These are phyloP conservation scores for Xiphydria camelus DNA, from an alignment of 2,888 invertebrate genomes.

Conservation along the genomic window DNA sequence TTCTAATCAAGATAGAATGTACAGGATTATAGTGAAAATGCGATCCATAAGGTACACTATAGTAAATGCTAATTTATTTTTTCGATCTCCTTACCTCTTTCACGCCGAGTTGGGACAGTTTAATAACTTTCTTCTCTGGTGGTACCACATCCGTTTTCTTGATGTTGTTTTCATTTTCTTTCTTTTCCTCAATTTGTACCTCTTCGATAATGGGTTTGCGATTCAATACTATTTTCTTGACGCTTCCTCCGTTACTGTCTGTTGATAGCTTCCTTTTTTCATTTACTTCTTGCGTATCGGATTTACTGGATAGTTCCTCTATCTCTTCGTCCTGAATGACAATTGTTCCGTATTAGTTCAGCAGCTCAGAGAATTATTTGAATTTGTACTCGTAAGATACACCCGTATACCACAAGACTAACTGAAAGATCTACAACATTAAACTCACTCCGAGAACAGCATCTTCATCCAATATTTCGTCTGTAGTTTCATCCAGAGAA, in stretches of 20 bases:
- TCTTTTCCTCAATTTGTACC: constrained; percentile 37
- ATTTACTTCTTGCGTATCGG: constrained; percentile 46
- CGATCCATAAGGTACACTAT: too few relatives aligned
- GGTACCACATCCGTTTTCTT: constrained; percentile 25
- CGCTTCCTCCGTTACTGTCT: constrained; percentile 33
- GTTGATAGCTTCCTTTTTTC: constrained; percentile 51
- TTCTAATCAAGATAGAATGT: too few relatives aligned
- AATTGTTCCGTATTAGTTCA: too few relatives aligned
- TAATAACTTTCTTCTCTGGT: constrained; percentile 62
- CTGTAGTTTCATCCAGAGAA: constrained; percentile 61
- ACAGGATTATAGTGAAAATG: too few relatives aligned
- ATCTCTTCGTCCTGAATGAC: constrained; percentile 52
- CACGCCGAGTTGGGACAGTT: constrained; percentile 62
- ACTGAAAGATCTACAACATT: not conserved
- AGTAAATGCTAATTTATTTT: too few relatives aligned
- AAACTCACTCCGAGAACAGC: constrained; percentile 61
- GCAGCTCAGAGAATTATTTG: too few relatives aligned
- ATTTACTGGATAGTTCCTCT: constrained; percentile 49
- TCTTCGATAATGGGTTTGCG: constrained; percentile 50
- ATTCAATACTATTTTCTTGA: constrained; percentile 69
- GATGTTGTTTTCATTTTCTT: constrained; percentile 30
- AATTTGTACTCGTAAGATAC: too few relatives aligned
- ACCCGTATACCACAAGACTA: too few relatives aligned
- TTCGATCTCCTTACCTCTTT: constrained; percentile 63
- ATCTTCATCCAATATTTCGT: constrained; percentile 61